Conservation (phyloP, 2,113 vertebrate genomes). For the Pundamilia nyererei region DNA sequence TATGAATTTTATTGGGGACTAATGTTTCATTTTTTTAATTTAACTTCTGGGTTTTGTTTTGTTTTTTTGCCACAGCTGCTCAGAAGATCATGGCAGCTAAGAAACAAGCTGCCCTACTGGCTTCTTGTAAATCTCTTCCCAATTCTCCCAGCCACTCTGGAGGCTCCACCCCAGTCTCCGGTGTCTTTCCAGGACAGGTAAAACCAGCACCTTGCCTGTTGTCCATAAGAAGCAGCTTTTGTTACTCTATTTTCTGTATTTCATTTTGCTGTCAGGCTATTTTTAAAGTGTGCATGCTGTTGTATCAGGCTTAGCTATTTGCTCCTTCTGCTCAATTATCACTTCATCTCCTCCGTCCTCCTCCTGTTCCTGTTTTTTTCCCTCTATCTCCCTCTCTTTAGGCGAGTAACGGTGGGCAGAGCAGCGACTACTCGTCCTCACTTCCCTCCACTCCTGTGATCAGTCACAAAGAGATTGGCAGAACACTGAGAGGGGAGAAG, state of each 20-base stretch:
- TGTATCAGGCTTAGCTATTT: neutral
- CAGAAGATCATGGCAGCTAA: constrained; percentile 87
- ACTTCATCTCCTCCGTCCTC: constrained; percentile 57
- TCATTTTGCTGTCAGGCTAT: neutral
- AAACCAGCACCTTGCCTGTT: neutral
- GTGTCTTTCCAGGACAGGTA: constrained; percentile 78
- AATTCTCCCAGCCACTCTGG: constrained; percentile 93
- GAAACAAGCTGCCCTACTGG: constrained; percentile 86
- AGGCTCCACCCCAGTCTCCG: constrained; percentile 82
- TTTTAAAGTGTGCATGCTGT: neutral
- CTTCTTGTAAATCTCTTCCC: constrained; percentile 91
- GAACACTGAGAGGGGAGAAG: constrained; percentile 72
- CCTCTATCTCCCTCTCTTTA: constrained; percentile 31
- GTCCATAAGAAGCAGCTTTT: neutral
- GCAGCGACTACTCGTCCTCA: constrained; percentile 91
- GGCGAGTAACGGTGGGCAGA: constrained; percentile 91
- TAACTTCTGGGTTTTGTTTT: rapidly evolving
- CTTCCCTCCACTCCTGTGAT: constrained; percentile 93
- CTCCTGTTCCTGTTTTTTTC: constrained; percentile 11
- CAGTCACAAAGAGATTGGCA: constrained; percentile 85
- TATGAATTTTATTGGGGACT: neutral
- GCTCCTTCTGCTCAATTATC: constrained; percentile 6
- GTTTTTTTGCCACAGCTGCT: constrained; percentile 70
- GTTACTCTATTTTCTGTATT: neutral
- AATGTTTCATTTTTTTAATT: neutral